Conservation (phyloP, 2,113 vertebrate genomes). For the Larimichthys crocea region DNA sequence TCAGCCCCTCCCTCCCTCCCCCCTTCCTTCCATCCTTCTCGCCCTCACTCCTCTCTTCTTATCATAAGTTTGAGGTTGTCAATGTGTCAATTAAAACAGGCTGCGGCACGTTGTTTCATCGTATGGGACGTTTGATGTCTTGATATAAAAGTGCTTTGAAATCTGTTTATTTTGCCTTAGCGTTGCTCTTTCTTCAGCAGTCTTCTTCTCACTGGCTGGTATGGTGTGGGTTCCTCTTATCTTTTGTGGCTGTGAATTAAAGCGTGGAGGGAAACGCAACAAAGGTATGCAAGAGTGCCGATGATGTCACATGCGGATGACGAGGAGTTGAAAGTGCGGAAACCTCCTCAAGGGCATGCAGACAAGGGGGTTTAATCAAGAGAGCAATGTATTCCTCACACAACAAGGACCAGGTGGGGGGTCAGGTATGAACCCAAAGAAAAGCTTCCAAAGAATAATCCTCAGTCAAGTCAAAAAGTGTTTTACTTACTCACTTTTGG, state of each 20-base stretch:
- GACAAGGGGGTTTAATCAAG: constrained; percentile 19
- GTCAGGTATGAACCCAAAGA: constrained; percentile 7
- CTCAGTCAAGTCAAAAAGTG: not conserved
- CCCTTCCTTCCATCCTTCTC: constrained; percentile 37
- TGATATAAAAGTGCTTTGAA: constrained; percentile 75
- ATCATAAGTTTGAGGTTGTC: constrained; percentile 75
- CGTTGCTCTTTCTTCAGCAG: constrained; percentile 48
- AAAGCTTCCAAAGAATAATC: not conserved
- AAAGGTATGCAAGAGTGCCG: constrained; percentile 54
- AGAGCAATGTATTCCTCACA: constrained; percentile 2
- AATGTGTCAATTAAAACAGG: constrained; percentile 79
- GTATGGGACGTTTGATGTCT: constrained; percentile 69
- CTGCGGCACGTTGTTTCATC: constrained; percentile 61
- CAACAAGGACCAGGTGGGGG: not conserved
- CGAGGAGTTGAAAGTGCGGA: constrained; percentile 46
- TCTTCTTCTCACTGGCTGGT: constrained; percentile 47
- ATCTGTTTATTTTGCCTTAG: constrained; percentile 75
- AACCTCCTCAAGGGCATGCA: constrained; percentile 42
- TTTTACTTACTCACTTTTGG: not conserved
- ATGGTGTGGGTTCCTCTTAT: constrained; percentile 62
- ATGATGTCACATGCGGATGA: constrained; percentile 63
- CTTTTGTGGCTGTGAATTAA: constrained; percentile 66
- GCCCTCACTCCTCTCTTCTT: constrained; percentile 48
- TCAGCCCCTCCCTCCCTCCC: constrained; percentile 28
- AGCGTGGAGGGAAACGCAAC: constrained; percentile 40